phyloP scores from a whole-genome alignment of 2,113 vertebrate genomes.

The Thinocorus orbignyianus region DNA sequence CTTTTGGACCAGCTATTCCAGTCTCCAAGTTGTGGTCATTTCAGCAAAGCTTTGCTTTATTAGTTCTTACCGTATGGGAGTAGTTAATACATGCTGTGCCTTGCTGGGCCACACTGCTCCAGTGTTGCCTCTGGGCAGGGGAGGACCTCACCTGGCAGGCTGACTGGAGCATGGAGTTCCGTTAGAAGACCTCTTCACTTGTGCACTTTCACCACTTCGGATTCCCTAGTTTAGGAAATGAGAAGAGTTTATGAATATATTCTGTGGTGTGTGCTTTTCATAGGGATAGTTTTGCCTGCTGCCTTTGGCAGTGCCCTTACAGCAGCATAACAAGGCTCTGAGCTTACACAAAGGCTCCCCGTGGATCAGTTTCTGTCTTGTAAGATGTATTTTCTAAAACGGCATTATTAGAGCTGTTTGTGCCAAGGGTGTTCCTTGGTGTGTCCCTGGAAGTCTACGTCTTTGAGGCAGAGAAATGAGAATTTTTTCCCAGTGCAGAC shows the following conservation, averaged over 20 bases:
- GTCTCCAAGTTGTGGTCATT: neutral
- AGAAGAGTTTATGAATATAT: neutral
- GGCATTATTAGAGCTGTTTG: neutral
- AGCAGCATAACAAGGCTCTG: neutral
- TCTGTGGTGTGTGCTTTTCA: neutral
- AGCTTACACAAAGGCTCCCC: neutral
- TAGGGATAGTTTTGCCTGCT: neutral
- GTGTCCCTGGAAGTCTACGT: neutral
- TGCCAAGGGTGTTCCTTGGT: neutral
- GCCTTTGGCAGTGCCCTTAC: neutral
- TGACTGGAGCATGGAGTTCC: neutral
- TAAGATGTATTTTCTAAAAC: neutral
- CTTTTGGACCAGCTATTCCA: neutral
- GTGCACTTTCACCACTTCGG: neutral
- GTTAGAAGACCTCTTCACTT: neutral
- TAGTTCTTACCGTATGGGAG: neutral
- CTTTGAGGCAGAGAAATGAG: neutral
- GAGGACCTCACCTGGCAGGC: neutral
- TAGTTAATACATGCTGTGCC: neutral
- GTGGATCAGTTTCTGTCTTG: neutral
- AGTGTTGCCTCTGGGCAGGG: rapidly evolving
- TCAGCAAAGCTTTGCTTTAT: neutral
- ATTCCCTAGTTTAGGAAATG: neutral
- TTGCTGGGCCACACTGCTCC: neutral
- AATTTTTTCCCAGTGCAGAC: neutral